phyloP scores from a whole-genome alignment of 2,113 vertebrate species.

The Dermatemys mawii region DNA sequence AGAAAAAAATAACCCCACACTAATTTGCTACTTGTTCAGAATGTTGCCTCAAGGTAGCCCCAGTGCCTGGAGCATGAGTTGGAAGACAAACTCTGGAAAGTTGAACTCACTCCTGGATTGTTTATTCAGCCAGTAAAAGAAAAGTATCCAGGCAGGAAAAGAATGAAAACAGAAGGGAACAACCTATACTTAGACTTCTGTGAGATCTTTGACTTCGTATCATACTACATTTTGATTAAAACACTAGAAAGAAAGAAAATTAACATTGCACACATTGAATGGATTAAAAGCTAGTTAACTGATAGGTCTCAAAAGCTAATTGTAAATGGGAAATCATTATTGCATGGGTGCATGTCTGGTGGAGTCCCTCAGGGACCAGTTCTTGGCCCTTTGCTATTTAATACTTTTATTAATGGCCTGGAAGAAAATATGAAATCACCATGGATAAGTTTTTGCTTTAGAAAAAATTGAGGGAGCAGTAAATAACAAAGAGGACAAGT shows the following conservation, averaged over 20 bases:
- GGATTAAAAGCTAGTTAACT: background rate
- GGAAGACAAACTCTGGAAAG: background rate
- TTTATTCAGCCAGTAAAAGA: background rate
- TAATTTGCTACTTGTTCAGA: conserved; percentile 49
- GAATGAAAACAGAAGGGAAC: background rate
- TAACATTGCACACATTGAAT: background rate
- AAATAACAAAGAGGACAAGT: background rate
- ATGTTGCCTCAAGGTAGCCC: conserved; percentile 55
- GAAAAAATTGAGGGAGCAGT: background rate
- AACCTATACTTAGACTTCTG: background rate
- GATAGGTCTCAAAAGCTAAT: background rate
- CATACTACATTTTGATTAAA: background rate
- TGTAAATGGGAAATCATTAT: background rate
- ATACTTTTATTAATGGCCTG: background rate
- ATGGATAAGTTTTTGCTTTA: background rate
- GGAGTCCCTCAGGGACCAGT: too few relatives aligned
- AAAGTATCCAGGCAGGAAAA: conserved; percentile 4
- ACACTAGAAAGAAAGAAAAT: background rate
- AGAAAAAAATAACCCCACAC: background rate
- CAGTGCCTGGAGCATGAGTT: background rate
- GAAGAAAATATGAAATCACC: background rate
- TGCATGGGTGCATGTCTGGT: background rate
- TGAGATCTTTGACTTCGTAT: background rate
- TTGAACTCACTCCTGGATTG: background rate
- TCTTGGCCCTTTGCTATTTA: background rate